Evolutionary conservation across 2,113 vertebrate species (phyloP), one percentile per base, ranked within the genome.

Genomic region (Oreochromis niloticus): DNA sequence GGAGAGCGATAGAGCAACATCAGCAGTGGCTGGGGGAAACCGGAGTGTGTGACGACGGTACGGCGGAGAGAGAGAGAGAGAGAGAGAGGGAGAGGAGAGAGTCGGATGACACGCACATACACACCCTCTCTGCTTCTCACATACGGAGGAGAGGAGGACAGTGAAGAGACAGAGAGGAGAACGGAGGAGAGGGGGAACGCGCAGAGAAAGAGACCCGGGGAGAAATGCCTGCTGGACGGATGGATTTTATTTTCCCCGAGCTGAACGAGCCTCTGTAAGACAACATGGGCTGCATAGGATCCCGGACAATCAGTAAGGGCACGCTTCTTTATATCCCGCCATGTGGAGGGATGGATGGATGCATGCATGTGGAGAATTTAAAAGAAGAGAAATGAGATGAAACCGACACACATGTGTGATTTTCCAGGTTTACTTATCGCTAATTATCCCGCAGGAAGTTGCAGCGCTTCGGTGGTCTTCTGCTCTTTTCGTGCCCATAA

Each of bases 251-350:
- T 92, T 88, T 88, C 94, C 94, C 89, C 81, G 94, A 93, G 92
- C 94, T 94, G 86, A 2, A 84, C 94, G 87, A 93, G 94, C 94
- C 93, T 91, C 90, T 91, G 85, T 96, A 91, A 95, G 93, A 95
- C 94, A 95, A 78, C 95, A 97, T 97, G 96, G 96, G 96, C 95
- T 97, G 96, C 90, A 96, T 97, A 50, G 96, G 96, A 95, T 97
- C 96, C 95, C 93, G 96, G 91, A 96, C 95, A 34, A 96, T 97
- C 94, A 94, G 96, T 97, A 96, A 97, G 96, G 88, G 75, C 87
- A 13, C 88, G 4, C 34, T 57, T 78, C 85, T 66, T 63, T 11
- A 7, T 63, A 17, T 71, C 57, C 54, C 54, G 59, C 80, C 86
- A 90, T 83, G 89, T 89, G 89, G 82, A 50, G 27, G 57, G 71